Percentiles rank a stretch among this genome's conserved stretches.
Conservation (phyloP, 2,888 invertebrate species). For the Xiphydria camelus region DNA sequence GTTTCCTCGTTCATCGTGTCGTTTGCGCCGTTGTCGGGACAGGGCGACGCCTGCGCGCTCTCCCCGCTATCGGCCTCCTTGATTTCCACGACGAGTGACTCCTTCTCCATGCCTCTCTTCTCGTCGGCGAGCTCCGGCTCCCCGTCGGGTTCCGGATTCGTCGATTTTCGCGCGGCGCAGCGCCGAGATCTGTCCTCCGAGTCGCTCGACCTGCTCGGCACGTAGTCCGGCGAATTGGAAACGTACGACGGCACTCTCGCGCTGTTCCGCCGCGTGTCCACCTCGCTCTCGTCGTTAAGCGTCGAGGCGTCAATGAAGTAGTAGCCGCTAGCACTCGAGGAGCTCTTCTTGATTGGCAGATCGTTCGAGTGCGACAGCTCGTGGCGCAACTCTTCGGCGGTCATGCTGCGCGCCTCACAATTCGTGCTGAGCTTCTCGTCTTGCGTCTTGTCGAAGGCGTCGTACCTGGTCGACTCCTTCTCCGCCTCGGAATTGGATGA, state of each 20-base stretch:
- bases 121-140: constrained; percentile 48
- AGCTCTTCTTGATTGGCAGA: constrained; percentile 29
- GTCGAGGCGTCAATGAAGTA: constrained; percentile 81
- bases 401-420: constrained; percentile 24
- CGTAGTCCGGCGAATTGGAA: constrained; percentile 22
- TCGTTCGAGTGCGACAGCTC: constrained; percentile 27
- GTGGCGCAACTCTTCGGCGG: constrained; percentile 18
- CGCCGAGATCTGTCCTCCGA: no score
- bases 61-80: constrained; percentile 55
- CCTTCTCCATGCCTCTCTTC: constrained; percentile 43
- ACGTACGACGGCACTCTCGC: constrained; percentile 22
- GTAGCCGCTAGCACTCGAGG: constrained; percentile 58
- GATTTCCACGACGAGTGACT: constrained; percentile 52
- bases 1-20: constrained; percentile 18
- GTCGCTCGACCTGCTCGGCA: constrained; percentile 21
- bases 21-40: constrained; percentile 44
- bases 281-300: constrained; percentile 71
- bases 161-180: constrained; percentile 28
- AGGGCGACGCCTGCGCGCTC: constrained; percentile 52
- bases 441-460: constrained; percentile 12
- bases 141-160: constrained; percentile 44
- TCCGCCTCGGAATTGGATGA: constrained; percentile 12
- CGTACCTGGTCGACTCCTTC: constrained; percentile 17
- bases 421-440: constrained; percentile 15
- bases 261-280: constrained; percentile 20